phyloP scores from a whole-genome alignment of 2,113 vertebrate genomes.

The Galemys pyrenaicus region DNA sequence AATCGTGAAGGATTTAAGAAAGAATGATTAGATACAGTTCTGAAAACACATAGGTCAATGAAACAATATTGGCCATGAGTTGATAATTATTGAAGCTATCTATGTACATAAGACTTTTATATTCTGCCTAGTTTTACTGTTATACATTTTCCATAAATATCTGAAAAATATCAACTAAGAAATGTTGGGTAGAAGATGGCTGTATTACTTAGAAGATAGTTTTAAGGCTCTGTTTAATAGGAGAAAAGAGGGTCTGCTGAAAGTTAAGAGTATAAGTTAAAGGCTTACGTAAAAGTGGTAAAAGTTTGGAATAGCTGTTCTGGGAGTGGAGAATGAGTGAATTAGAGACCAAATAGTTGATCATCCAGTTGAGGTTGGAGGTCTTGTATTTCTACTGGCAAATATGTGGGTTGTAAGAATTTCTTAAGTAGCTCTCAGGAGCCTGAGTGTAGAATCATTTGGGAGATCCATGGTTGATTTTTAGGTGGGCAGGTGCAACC shows the following conservation, averaged over 20 bases:
- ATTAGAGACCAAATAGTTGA: background rate
- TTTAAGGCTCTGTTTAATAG: background rate
- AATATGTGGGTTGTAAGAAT: slow-evolving; percentile 28
- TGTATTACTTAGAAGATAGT: background rate
- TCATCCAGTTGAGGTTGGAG: background rate
- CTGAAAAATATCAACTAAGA: slow-evolving; percentile 2
- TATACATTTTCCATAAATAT: background rate
- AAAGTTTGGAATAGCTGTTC: background rate
- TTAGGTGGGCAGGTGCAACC: background rate
- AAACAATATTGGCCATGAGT: background rate
- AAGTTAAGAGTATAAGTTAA: background rate
- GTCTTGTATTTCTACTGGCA: background rate
- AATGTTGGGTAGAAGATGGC: background rate
- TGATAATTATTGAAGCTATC: background rate
- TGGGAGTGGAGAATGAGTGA: background rate
- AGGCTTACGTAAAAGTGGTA: background rate
- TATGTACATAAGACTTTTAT: background rate
- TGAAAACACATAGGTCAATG: background rate
- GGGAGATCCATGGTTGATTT: background rate
- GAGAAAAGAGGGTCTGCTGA: background rate
- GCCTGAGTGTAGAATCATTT: background rate
- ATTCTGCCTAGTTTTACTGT: background rate
- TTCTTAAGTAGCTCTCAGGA: background rate
- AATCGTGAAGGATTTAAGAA: background rate
- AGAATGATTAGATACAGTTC: background rate